A percentile compares a stretch with the other conserved stretches of the same genome.
These are phyloP conservation scores for Podabrus alpinus DNA, from an alignment of 2,888 invertebrate species.

Conservation along the genomic window DNA sequence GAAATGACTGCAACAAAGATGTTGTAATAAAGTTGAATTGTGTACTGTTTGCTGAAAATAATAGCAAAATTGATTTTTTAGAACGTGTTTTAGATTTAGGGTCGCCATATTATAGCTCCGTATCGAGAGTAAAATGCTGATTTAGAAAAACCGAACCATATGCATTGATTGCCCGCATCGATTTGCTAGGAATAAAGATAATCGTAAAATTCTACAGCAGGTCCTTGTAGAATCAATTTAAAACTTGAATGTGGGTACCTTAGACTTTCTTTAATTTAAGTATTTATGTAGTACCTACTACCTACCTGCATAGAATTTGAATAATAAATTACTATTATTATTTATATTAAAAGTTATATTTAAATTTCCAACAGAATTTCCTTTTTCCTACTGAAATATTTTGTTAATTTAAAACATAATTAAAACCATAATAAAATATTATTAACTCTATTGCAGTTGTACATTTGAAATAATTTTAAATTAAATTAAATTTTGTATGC, in stretches of 20 bases:
- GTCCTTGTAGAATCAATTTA: neutral
- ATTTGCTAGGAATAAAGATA: neutral
- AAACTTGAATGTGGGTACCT: neutral
- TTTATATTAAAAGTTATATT: neutral
- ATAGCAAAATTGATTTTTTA: neutral
- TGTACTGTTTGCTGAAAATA: too few species aligned
- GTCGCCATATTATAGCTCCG: neutral
- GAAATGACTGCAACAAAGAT: too few species aligned
- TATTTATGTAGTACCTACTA: neutral
- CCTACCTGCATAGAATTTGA: neutral
- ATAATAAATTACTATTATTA: neutral
- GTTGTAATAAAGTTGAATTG: too few species aligned
- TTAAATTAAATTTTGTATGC: neutral
- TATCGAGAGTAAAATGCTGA: neutral
- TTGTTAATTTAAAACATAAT: neutral
- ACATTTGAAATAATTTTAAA: neutral
- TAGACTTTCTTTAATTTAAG: neutral
- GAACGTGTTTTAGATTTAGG: neutral
- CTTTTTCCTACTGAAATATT: too few species aligned
- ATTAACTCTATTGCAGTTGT: neutral
- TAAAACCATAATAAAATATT: neutral
- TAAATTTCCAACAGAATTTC: too few species aligned
- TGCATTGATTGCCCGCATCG: neutral
- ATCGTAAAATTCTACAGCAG: neutral
- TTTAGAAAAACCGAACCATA: neutral